Evolutionary conservation across 2,888 invertebrate genomes (phyloP), one percentile per base, ranked within the genome.

Genomic region (Apodemia zela): DNA sequence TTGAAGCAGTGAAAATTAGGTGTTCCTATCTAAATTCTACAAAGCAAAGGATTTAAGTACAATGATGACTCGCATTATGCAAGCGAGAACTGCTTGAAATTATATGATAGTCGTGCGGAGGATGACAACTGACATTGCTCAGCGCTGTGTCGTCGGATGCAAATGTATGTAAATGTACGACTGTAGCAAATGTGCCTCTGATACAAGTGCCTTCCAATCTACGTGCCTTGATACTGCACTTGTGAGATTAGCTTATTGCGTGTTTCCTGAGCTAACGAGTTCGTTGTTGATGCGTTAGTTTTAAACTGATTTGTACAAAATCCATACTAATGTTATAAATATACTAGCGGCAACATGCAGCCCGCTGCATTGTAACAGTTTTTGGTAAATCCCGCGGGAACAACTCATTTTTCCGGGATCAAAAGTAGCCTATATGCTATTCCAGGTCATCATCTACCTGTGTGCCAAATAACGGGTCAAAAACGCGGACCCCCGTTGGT

Each of bases 161-260:
- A 25, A 25, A 25, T 25, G 25, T 25, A 25, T 25, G 25, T 25
- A 69, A 69, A 69, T 68, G 17, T 10, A 17, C 21, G 51, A 21
- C 18, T 11, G 51, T 35, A 17, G 42, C 63, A 35, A 33, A 54
- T 57, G 63, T 63, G 62, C 5, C 59, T 38, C 38, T 15, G 45
- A 29, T 15, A 35, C 59, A 60, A 33, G 18, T 29, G 47, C 47
- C 61, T 47, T 49, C 29, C 61, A 25, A n/a, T 49, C 42, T 38
- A 45, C 29, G 45, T 61, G 45, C 61, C 45, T 47, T 51, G 45
- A 18, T 33, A 15, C 25, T 47, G 47, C 33, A 49, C 61, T 29
- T 18, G 38, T n/a, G 47, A 49, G 15, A 47, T 49, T 49, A 61
- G 29, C 47, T 47, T 15, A 45, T 21, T 60, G 45, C 45, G 54